Conservation (phyloP, 2,797 vertebrate genomes). For the Channa striata region DNA sequence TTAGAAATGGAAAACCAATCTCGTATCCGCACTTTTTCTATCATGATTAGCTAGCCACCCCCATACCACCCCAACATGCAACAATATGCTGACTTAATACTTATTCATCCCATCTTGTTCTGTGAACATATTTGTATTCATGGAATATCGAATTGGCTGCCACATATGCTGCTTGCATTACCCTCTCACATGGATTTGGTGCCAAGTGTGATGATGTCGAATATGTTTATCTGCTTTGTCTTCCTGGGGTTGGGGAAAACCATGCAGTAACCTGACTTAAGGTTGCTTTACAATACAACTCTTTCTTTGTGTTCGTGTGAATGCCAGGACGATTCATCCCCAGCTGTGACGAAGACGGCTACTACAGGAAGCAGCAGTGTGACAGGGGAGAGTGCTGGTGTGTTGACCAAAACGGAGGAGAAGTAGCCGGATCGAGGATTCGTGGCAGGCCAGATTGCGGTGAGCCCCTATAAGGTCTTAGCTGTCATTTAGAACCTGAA, state of each 20-base stretch:
- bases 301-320: slow-evolving; percentile 15
- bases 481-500: slow-evolving; percentile 32
- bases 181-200: slow-evolving; percentile 30
- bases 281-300: slow-evolving; percentile 12
- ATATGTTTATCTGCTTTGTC: slow-evolving; percentile 13
- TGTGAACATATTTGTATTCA: slow-evolving; percentile 70
- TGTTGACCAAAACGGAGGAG: slow-evolving; percentile 92
- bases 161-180: slow-evolving; percentile 59
- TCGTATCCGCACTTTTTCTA: slow-evolving; percentile 24
- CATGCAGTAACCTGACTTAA: background rate
- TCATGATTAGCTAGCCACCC: slow-evolving; percentile 33
- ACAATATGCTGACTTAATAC: slow-evolving; percentile 54
- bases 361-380: slow-evolving; percentile 95
- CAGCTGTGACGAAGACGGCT: slow-evolving; percentile 97
- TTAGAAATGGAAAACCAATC: slow-evolving; percentile 39
- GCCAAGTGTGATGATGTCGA: slow-evolving; percentile 40
- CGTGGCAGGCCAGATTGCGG: slow-evolving; percentile 94
- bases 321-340: slow-evolving; percentile 92
- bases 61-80: slow-evolving; percentile 21
- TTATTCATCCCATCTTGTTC: slow-evolving; percentile 39
- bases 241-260: background rate
- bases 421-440: slow-evolving; percentile 90
- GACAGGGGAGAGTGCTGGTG: slow-evolving; percentile 96
- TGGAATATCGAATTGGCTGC: slow-evolving; percentile 61
- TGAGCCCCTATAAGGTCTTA: slow-evolving; percentile 71